Conservation (phyloP, 35 echinoderm and acorn worm genomes). For the Anneissia japonica region DNA sequence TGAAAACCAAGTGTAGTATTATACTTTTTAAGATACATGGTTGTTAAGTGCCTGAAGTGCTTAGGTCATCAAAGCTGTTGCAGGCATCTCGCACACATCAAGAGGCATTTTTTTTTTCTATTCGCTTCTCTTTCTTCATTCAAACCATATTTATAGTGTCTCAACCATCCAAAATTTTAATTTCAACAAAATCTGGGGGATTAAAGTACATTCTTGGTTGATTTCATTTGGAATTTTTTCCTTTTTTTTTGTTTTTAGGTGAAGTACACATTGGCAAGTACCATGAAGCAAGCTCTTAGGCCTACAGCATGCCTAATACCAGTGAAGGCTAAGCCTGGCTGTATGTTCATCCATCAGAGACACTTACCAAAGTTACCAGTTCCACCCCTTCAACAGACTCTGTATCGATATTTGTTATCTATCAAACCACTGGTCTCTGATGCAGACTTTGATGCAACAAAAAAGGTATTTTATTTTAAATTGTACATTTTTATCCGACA, state of each 20-base stretch:
- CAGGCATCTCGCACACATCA: no score
- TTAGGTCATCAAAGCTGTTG: no score
- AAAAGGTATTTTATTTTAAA: slow-evolving; percentile 66
- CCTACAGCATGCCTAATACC: slow-evolving; percentile 9
- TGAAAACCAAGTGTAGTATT: no score
- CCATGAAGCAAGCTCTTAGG: slow-evolving; percentile 28
- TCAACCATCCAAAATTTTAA: no score
- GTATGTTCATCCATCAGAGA: slow-evolving; percentile 89
- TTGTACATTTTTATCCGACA: background rate
- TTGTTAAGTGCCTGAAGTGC: no score
- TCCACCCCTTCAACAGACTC: slow-evolving; percentile 85
- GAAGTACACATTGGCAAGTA: slow-evolving; percentile 17
- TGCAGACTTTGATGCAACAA: slow-evolving; percentile 78
- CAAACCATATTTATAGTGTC: no score
- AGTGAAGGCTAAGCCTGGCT: slow-evolving; percentile 30
- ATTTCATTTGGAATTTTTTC: no score
- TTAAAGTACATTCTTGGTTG: no score
- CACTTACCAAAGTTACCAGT: slow-evolving; percentile 68
- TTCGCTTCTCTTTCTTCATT: no score
- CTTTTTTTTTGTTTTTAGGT: background rate
- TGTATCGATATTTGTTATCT: slow-evolving; percentile 73
- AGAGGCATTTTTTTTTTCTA: no score
- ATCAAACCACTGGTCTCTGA: slow-evolving; percentile 63
- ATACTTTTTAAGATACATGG: no score
- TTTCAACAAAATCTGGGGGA: no score